Conservation (phyloP, 2,113 vertebrate genomes). For the Dasyurus viverrinus region DNA sequence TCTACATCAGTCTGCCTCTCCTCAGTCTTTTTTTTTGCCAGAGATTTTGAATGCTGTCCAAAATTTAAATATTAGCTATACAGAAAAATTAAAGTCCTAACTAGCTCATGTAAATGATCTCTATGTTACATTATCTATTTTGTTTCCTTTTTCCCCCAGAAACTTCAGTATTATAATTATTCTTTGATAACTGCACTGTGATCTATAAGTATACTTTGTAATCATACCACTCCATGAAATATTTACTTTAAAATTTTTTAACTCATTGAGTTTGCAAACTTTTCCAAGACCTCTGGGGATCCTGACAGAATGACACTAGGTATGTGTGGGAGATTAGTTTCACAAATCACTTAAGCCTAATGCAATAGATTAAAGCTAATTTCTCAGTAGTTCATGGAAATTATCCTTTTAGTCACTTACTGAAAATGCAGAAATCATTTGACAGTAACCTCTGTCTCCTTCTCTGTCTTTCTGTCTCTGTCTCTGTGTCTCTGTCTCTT, state of each 20-base stretch:
- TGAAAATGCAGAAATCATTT: conserved; percentile 23
- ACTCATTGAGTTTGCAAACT: conserved; percentile 16
- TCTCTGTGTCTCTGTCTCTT: too few species aligned
- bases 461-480: too few species aligned
- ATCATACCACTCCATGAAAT: neutral
- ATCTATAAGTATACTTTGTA: neutral
- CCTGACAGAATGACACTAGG: neutral
- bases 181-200: neutral
- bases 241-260: neutral
- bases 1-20: neutral
- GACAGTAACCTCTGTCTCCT: neutral
- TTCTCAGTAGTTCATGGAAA: conserved; percentile 8
- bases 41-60: neutral
- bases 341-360: conserved; percentile 28
- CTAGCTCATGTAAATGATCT: neutral
- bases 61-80: neutral
- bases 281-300: neutral
- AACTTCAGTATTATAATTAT: neutral
- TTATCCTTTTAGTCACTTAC: neutral
- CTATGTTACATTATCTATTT: neutral
- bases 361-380: neutral
- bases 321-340: neutral
- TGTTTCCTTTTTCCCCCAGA: neutral
- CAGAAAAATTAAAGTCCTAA: neutral
- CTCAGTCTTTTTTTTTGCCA: neutral